These are phyloP conservation scores for Pachypeltis micranthus DNA, from an alignment of 1,140 invertebrate species.

Conservation along the genomic window DNA sequence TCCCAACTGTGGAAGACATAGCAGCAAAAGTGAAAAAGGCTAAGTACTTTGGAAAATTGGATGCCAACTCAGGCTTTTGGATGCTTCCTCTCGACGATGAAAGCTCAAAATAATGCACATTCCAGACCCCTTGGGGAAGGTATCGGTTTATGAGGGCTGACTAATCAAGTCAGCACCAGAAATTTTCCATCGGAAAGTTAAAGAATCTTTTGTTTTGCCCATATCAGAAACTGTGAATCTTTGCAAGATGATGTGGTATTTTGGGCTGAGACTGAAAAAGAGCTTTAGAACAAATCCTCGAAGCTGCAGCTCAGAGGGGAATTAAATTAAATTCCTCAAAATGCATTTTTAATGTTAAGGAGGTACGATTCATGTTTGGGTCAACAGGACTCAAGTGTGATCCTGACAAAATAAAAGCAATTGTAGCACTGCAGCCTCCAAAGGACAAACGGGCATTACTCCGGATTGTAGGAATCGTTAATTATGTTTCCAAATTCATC, in stretches of 20 bases:
- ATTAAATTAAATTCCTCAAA: background rate
- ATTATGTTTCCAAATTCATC: background rate
- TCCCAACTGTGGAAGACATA: constrained; percentile 23
- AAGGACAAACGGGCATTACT: background rate
- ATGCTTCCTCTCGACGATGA: constrained; percentile 34
- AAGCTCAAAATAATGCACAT: constrained; percentile 35
- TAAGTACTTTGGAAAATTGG: constrained; percentile 19
- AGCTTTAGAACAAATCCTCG: background rate
- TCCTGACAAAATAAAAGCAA: background rate
- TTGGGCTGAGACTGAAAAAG: background rate
- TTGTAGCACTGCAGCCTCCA: background rate
- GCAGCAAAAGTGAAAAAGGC: constrained; percentile 18
- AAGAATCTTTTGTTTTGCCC: constrained; percentile 19
- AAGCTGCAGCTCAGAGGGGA: background rate
- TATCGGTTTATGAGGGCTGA: too few relatives aligned
- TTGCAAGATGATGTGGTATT: background rate
- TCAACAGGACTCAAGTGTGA: background rate
- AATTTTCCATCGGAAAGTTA: constrained; percentile 34
- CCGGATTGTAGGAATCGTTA: background rate
- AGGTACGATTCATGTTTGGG: background rate
- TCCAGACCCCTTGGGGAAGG: constrained; percentile 37
- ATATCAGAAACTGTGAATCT: background rate
- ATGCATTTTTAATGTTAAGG: background rate
- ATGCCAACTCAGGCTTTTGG: constrained; percentile 35
- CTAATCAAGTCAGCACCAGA: too few relatives aligned